Evolutionary conservation across 2,888 invertebrate genomes (phyloP).

Genomic region (Diploptera punctata): DNA sequence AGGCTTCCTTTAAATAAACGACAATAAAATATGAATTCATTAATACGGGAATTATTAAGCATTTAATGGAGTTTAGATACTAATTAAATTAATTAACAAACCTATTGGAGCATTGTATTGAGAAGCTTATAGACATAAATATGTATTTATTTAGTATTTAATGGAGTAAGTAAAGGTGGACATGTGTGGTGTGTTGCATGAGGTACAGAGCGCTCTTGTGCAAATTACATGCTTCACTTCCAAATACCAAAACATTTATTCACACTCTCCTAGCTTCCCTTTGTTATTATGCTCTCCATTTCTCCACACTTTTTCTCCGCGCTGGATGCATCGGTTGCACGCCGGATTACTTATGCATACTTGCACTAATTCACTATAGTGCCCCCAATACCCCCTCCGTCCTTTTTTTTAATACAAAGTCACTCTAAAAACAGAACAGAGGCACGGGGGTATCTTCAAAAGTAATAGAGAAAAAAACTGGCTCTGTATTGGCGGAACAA

Average conservation of each 20-base stretch:
- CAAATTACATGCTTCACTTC: conserved; percentile 34
- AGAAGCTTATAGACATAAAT: too few relatives aligned
- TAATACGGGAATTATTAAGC: too few relatives aligned
- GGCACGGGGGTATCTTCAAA: conserved; percentile 17
- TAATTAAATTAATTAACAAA: too few relatives aligned
- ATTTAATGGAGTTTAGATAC: too few relatives aligned
- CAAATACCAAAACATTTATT: conserved; percentile 35
- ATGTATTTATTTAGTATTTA: too few relatives aligned
- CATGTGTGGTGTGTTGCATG: too few relatives aligned
- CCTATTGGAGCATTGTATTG: too few relatives aligned
- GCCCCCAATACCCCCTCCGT: background rate
- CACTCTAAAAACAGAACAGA: conserved; percentile 26
- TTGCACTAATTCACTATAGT: conserved; percentile 27
- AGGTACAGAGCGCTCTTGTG: too few relatives aligned
- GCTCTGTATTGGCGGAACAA: conserved; percentile 20
- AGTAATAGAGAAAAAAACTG: conserved; percentile 1
- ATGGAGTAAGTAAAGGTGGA: too few relatives aligned
- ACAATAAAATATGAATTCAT: too few relatives aligned
- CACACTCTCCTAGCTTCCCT: conserved; percentile 31
- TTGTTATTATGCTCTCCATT: conserved; percentile 23
- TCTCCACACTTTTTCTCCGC: conserved; percentile 13
- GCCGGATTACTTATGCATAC: conserved; percentile 24
- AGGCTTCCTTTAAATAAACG: too few relatives aligned
- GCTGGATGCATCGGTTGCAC: conserved; percentile 4
- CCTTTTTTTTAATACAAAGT: conserved; percentile 12